Evolutionary conservation across 2,113 vertebrate genomes (phyloP).

Genomic region (Rana temporaria): DNA sequence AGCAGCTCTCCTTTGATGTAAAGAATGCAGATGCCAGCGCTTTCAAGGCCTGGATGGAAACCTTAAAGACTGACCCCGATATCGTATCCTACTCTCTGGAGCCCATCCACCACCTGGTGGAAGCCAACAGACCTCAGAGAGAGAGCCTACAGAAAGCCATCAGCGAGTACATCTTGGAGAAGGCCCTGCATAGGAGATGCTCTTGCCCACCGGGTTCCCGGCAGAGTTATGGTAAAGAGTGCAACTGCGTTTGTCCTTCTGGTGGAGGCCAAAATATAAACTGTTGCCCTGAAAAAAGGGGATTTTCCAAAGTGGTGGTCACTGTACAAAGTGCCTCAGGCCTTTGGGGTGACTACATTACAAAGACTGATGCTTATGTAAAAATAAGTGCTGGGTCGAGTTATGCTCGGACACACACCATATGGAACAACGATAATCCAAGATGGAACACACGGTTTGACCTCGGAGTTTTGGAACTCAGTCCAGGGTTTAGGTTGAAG

Average conservation of each 20-base stretch:
- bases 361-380: conserved; percentile 76
- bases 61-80: conserved; percentile 70
- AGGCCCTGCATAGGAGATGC: conserved; percentile 64
- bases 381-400: conserved; percentile 65
- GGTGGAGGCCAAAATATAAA: conserved; percentile 61
- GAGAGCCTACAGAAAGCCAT: conserved; percentile 74
- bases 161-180: conserved; percentile 65
- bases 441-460: conserved; percentile 68
- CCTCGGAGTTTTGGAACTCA: conserved; percentile 66
- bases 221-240: conserved; percentile 65
- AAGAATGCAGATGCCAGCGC: conserved; percentile 63
- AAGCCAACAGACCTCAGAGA: neutral
- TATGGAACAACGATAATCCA: conserved; percentile 76
- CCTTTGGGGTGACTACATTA: conserved; percentile 77
- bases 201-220: conserved; percentile 66
- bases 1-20: conserved; percentile 77
- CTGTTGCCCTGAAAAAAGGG: conserved; percentile 79
- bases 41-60: conserved; percentile 78
- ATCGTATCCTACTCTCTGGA: conserved; percentile 77
- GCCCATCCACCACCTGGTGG: conserved; percentile 77
- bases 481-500: conserved; percentile 39
- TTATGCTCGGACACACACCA: conserved; percentile 57
- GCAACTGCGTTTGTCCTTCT: conserved; percentile 76
- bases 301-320: conserved; percentile 73
- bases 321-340: conserved; percentile 58